Evolutionary conservation across 2,888 invertebrate genomes (phyloP), one percentile per base, ranked within the genome.

Genomic region (Troides aeacus): DNA sequence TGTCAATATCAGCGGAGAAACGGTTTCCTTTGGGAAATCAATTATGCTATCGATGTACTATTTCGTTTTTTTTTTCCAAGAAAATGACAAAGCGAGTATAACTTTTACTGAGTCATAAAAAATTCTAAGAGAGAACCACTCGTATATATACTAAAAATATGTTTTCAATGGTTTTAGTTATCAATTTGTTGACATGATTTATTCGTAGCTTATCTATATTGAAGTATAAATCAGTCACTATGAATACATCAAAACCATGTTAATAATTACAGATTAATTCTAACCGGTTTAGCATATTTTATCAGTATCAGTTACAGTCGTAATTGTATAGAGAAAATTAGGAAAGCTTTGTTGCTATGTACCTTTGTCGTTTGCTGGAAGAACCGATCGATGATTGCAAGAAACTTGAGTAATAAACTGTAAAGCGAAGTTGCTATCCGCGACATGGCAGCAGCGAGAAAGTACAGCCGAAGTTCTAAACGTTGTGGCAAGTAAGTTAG

Each of bases 401-500:
- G 57, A 58, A 58, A 58, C 57, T 58, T 58, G 12, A 15, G 21
- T 23, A 58, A 58, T 24, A 58, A 21, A 58, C 57, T 58, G 57
- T 58, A 58, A 58, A 21, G 23, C 23, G 23, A 60, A 60, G 60
- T 60, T 60, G 60, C 30, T 60, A 60, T 36, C 36, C n/a, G 60
- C 60, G 24, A 60, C 60, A 36, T 23, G 60, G 36, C 24, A 23
- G 24, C 60, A 24, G 24, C 60, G 24, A 60, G 60, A 60, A 60
- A 60, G 60, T 60, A 60, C 30, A 36, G 59, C 30, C 12, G 15
- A 60, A 60, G 23, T 60, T 60, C 60, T 60, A 15, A 18, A 15
- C 36, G 60, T 36, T 23, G 18, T 15, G 17, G 18, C 30, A 60
- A 60, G 4, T 60, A 60, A 60, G 36, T 60, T 60, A 15, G 18